Evolutionary conservation across 2,113 vertebrate species (phyloP), one percentile per base, ranked within the genome.

Genomic region (Zapus hudsonius): DNA sequence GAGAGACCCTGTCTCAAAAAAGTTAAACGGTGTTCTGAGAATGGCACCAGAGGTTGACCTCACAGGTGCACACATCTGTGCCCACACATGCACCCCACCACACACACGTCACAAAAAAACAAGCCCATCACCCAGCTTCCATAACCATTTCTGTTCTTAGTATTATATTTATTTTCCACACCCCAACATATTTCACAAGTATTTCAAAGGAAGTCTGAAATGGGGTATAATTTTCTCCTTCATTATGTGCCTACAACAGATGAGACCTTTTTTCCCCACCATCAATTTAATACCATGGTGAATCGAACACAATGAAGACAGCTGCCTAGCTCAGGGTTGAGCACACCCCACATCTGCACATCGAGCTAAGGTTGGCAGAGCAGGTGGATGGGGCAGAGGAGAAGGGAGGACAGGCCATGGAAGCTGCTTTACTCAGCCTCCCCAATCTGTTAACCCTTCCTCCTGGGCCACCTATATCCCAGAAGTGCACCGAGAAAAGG

Each of bases 81-180:
- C n/a, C n/a, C n/a, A n/a, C n/a, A n/a, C n/a, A n/a, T n/a, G n/a
- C n/a, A n/a, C n/a, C n/a, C n/a, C n/a, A n/a, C n/a, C n/a, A 52
- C 52, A 52, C 52, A 52, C 16, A 52, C 52, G 16, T 52, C 52
- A 52, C 52, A 10, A 57, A 16, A n/a, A 38, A 17, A 4, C 0
- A 2, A 31, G 5, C 25, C 6, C 7, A 2, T 4, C 42, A 3
- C 16, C 74, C 74, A 0, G 16, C 59, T 15, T 6, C 20, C 36
- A 8, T 4, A 11, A 6, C 12, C 29, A 9, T 15, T 3, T 0
- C 31, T 38, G 3, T 22, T 52, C 36, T 79, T 64, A 17, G 3
- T 8, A 40, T 5, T 15, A 27, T 11, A 1, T 59, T 27, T 40
- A 15, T 74, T 25, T 12, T 59, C 42, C 63, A 27, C 2, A 19